A percentile compares a stretch with the other conserved stretches of the same genome.
These are phyloP conservation scores for Babyrousa celebensis DNA, from an alignment of 2,797 vertebrate species.

Conservation along the genomic window DNA sequence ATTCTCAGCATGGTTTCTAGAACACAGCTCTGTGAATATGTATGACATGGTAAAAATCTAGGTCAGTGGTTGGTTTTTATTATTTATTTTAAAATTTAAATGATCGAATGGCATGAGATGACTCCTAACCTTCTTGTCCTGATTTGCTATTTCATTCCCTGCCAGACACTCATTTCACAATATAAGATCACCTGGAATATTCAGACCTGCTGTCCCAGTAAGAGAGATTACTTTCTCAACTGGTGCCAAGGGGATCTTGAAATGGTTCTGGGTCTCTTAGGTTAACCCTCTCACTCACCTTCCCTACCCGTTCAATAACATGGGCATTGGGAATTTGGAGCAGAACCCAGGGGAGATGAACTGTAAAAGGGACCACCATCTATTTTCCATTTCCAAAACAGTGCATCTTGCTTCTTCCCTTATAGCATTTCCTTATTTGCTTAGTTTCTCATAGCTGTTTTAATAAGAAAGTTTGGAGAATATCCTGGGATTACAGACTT, in stretches of 20 bases:
- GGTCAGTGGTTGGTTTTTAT: constrained; percentile 21
- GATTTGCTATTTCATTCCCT: background rate
- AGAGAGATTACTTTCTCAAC: background rate
- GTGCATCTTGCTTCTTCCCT: constrained; percentile 74
- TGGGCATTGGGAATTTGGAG: background rate
- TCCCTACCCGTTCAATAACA: background rate
- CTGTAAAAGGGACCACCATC: constrained; percentile 64
- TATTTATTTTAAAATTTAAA: constrained; percentile 61
- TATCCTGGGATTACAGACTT: constrained; percentile 65
- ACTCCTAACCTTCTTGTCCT: background rate
- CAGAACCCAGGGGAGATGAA: background rate
- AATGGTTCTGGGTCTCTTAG: constrained; percentile 2
- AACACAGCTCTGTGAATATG: constrained; percentile 8
- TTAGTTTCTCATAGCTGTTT: constrained; percentile 82
- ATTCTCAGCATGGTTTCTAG: constrained; percentile 31
- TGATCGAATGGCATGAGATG: background rate
- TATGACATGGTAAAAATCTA: background rate
- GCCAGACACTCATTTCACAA: constrained; percentile 24
- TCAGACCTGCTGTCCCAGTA: accelerated
- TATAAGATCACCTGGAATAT: background rate
- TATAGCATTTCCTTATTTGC: constrained; percentile 81
- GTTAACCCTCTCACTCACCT: constrained; percentile 18
- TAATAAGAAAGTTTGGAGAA: constrained; percentile 84
- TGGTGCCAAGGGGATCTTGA: background rate
- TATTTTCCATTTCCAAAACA: constrained; percentile 85